Base-by-base conservation (phyloP, 2,113 vertebrate genomes). In the Leiothrix lutea region DNA sequence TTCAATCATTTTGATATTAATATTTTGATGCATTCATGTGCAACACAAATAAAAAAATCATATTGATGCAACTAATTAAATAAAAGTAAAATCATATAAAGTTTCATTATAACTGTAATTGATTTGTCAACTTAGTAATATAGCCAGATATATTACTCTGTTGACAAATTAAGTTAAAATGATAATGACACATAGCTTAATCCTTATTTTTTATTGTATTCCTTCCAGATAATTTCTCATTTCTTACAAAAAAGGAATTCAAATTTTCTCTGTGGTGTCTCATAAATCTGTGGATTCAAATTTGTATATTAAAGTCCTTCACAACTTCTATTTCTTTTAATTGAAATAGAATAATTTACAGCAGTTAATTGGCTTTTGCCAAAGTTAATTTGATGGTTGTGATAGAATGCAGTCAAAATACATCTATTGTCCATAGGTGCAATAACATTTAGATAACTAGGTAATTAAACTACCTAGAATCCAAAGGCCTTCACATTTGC, bases 161-260 rank as follows among this genome's bases (percentile, higher is more conserved):
- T 97, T 96, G 96, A 98, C 97, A 98, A 97, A 98, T 97, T 97
- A 97, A 97, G 90, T 95, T 97, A 96, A 97, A 97, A 96, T 97
- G 91, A 92, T 96, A 96, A 94, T 96, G 95, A 97, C 93, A 87
- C 29, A 90, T 94, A 94, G 72, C 45, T 62, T 70, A 80, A 94
- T 95, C 77, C 81, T 95, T 95, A 94, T 86, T 98, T 98, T 95
- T 96, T 98, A 96, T 94, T 95, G 29, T 73, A 77, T 94, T 97
- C 80, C 87, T 96, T 97, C 88, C 79, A 95, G 82, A 97, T 94
- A 97, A 96, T 98, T 96, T 97, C 86, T 97, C 83, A 94, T 80
- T 97, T 97, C 80, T 94, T 92, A 47, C 8, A 94, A 83, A 92
- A 79, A 71, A 78, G 21, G 5, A 70, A 87, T 77, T 81, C 51